Evolutionary conservation across 2,888 invertebrate genomes (phyloP).

Genomic region (Gandaritis pyraliata): DNA sequence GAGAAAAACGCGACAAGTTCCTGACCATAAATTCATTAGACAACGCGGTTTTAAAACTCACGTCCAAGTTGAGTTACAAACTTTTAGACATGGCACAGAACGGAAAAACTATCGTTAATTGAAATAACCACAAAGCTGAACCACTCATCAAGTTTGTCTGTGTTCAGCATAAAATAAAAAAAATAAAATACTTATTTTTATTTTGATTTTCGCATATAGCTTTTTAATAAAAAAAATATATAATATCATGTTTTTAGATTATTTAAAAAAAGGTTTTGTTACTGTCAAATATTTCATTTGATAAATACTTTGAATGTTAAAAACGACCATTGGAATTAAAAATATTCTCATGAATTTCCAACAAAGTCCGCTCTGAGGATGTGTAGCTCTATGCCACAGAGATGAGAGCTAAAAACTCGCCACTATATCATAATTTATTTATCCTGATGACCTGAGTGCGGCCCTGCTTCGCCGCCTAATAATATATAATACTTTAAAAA

Average conservation of each 20-base stretch:
- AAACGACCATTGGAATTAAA: no score
- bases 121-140: no score
- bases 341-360: neutral
- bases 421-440: slow-evolving; percentile 84
- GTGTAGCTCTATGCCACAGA: slow-evolving; percentile 52
- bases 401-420: slow-evolving; percentile 66
- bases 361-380: slow-evolving; percentile 23
- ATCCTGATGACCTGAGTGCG: slow-evolving; percentile 79
- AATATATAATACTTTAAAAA: slow-evolving; percentile 69
- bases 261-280: no score
- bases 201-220: no score
- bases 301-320: no score
- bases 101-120: neutral
- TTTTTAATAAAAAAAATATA: no score
- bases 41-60: slow-evolving; percentile 77
- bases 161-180: no score
- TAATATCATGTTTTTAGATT: no score
- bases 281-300: no score
- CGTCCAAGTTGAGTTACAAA: slow-evolving; percentile 56
- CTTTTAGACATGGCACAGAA: slow-evolving; percentile 53
- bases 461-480: slow-evolving; percentile 68
- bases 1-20: slow-evolving; percentile 80
- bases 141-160: no score
- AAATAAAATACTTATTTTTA: no score
- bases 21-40: slow-evolving; percentile 84